phyloP scores from a whole-genome alignment of 2,113 vertebrate genomes.

The Marcusenius ussheri region DNA sequence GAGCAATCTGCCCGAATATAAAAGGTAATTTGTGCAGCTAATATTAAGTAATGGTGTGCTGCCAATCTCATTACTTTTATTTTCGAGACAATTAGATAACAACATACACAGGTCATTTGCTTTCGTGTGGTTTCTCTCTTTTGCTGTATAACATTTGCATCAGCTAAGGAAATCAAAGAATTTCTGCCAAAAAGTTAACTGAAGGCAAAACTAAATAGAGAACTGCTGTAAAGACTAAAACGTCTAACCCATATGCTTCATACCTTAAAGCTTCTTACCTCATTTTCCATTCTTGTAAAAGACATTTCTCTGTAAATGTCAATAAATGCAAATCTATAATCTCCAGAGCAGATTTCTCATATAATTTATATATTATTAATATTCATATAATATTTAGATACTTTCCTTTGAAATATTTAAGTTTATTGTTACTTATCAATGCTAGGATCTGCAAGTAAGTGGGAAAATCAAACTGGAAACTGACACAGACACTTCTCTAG shows the following conservation, averaged over 20 bases:
- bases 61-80: conserved; percentile 90
- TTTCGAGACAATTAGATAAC: conserved; percentile 86
- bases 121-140: conserved; percentile 25
- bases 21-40: conserved; percentile 54
- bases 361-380: background rate
- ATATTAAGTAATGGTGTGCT: conserved; percentile 80
- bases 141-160: background rate
- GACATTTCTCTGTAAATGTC: background rate
- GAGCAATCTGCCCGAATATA: conserved; percentile 75
- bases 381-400: background rate
- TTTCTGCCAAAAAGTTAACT: background rate
- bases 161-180: background rate
- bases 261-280: background rate
- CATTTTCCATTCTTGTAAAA: background rate
- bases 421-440: background rate
- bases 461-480: background rate
- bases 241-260: background rate
- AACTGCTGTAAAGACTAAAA: background rate
- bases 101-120: conserved; percentile 57
- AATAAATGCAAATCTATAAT: background rate
- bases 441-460: background rate
- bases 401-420: background rate
- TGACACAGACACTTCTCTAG: background rate
- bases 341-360: background rate
- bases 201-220: background rate